These are phyloP conservation scores for western clawed frog (Xenopus tropicalis) DNA, from an alignment of 2,113 vertebrate species.

Conservation along the genomic window UCB_Xtro_10.0 CM004444.2:52046501-52047000, in stretches of 20 bases:
- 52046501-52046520: neutral
- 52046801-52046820: neutral
- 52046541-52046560: too few species aligned
- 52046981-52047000: neutral
- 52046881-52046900: neutral
- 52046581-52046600: too few species aligned
- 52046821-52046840: neutral
- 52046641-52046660: too few species aligned
- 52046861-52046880: too few species aligned
- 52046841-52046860: neutral
- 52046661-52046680: neutral
- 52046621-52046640: too few species aligned
- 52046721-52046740: too few species aligned
- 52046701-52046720: too few species aligned
- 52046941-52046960: neutral
- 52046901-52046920: neutral
- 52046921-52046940: neutral
- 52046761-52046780: too few species aligned
- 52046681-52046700: neutral
- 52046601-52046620: too few species aligned
- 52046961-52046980: neutral
- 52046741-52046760: too few species aligned
- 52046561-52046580: too few species aligned
- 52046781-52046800: neutral
- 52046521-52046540: too few species aligned